Base-by-base conservation (phyloP, 1,140 invertebrate species). In the Panagrolaimus sp. region DNA sequence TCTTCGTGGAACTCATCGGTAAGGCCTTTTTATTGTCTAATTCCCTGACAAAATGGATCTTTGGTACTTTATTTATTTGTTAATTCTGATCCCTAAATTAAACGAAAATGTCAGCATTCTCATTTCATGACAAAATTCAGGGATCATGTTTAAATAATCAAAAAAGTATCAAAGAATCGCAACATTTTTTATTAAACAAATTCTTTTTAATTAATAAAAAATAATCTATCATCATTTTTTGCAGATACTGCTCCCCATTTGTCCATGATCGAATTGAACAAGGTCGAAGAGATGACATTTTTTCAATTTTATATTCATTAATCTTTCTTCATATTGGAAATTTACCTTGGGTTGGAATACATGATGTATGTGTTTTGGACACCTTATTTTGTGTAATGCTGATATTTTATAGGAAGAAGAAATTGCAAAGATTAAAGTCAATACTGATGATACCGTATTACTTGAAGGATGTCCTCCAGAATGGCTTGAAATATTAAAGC, bases 211-310 rank as follows among this genome's bases (percentile, higher is more conserved):
- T 38, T 38, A 4, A 38, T 4, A 38, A 2, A 38, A 38, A 38
- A 38, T 38, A 38, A 38, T 38, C 32, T 38, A 38, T 38, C 32
- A 38, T 38, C 7, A 4, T 38, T 38, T 7, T 38, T 38, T 67
- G 24, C 65, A 68, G 48, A 55, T 78, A 78, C 62, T 78, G 77
- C 64, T 71, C 68, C 5, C 46, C 71, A 48, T 66, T 73, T n/a
- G 72, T 72, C 7, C 77, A 78, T 64, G 44, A 63, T 1, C 63
- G 73, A 17, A 65, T 45, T 15, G 77, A 78, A 58, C 76, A 78
- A 52, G 76, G 76, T 2, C 70, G 76, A 7, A 63, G 64, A 32
- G 76, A 78, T 55, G 76, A 78, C 62, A 32, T 78, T 0, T 78
- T 71, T 68, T 65, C 73, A 1, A 52, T 73, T 47, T 70, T 48